Evolutionary conservation across 2,888 invertebrate genomes (phyloP).

Genomic region (Heliconius charithonia): DNA sequence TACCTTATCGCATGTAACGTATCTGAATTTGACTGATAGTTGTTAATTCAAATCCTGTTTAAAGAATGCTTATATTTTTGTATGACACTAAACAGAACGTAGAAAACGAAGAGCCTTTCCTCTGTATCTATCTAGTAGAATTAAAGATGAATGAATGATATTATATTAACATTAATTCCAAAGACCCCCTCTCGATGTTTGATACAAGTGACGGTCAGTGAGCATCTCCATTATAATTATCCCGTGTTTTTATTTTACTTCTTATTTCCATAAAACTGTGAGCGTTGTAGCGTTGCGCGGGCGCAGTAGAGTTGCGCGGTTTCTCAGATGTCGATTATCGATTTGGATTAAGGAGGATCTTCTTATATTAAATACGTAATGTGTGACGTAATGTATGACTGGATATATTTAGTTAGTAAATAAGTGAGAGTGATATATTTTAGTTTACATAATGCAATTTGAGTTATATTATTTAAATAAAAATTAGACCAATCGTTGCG

Average conservation of each 20-base stretch:
- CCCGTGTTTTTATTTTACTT: constrained; percentile 77
- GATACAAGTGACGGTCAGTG: constrained; percentile 66
- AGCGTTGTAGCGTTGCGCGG: constrained; percentile 75
- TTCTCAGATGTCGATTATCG: constrained; percentile 19
- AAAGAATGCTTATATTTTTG: too few species aligned
- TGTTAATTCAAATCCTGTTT: too few species aligned
- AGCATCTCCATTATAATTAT: constrained; percentile 74
- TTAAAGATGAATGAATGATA: constrained; percentile 8
- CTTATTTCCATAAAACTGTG: constrained; percentile 80
- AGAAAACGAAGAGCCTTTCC: too few species aligned
- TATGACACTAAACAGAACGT: too few species aligned
- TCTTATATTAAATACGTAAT: neutral
- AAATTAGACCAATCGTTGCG: too few species aligned
- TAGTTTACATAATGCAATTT: too few species aligned
- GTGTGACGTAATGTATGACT: neutral
- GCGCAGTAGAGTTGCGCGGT: constrained; percentile 62
- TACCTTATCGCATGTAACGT: too few species aligned
- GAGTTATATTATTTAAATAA: too few species aligned
- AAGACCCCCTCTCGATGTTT: constrained; percentile 41
- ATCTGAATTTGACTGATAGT: too few species aligned
- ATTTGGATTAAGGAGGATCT: neutral
- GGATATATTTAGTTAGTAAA: neutral
- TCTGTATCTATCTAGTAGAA: neutral
- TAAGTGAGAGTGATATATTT: too few species aligned
- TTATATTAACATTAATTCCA: neutral